Percentiles rank a stretch among this genome's conserved stretches.
Evolutionary conservation across 2,797 vertebrate genomes (phyloP).

Genomic region (Oreonectes daqikongensis): DNA sequence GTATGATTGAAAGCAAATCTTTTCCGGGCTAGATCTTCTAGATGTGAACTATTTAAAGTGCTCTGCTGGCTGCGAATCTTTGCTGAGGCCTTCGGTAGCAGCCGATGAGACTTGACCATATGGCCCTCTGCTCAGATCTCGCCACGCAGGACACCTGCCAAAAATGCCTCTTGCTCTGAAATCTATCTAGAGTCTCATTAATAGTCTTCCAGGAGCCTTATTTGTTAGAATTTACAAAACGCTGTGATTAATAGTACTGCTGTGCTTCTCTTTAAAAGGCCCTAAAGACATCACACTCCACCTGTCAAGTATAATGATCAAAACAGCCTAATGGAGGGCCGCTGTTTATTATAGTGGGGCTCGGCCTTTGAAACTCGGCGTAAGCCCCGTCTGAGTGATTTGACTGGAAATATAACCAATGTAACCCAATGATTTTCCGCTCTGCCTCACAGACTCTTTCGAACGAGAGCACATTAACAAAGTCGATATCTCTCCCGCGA

Average conservation of each 20-base stretch:
- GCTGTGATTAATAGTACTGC: not conserved
- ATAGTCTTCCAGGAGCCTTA: slow-evolving; percentile 7
- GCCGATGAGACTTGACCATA: slow-evolving; percentile 74
- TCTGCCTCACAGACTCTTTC: slow-evolving; percentile 85
- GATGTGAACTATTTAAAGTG: slow-evolving; percentile 27
- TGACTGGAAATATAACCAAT: slow-evolving; percentile 50
- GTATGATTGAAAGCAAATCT: not conserved
- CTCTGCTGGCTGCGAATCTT: slow-evolving; percentile 6
- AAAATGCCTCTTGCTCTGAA: slow-evolving; percentile 60
- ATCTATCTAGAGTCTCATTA: slow-evolving; percentile 53
- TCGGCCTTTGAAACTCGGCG: slow-evolving; percentile 11
- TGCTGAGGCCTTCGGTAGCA: slow-evolving; percentile 64
- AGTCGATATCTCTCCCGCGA: slow-evolving; percentile 95
- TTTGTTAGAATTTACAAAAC: slow-evolving; percentile 4
- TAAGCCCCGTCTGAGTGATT: slow-evolving; percentile 12
- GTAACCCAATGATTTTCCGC: slow-evolving; percentile 55
- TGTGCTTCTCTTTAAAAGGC: slow-evolving; percentile 13
- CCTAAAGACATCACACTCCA: slow-evolving; percentile 20
- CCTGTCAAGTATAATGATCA: slow-evolving; percentile 24
- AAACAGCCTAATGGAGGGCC: slow-evolving; percentile 35
- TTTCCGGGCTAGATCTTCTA: not conserved
- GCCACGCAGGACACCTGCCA: slow-evolving; percentile 67
- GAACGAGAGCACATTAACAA: slow-evolving; percentile 89
- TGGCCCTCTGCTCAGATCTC: slow-evolving; percentile 68
- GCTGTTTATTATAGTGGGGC: not conserved